A percentile compares a stretch with the other conserved stretches of the same genome.
Evolutionary conservation across 2,888 invertebrate species (phyloP).

Genomic region (Gnatocerus cornutus): DNA sequence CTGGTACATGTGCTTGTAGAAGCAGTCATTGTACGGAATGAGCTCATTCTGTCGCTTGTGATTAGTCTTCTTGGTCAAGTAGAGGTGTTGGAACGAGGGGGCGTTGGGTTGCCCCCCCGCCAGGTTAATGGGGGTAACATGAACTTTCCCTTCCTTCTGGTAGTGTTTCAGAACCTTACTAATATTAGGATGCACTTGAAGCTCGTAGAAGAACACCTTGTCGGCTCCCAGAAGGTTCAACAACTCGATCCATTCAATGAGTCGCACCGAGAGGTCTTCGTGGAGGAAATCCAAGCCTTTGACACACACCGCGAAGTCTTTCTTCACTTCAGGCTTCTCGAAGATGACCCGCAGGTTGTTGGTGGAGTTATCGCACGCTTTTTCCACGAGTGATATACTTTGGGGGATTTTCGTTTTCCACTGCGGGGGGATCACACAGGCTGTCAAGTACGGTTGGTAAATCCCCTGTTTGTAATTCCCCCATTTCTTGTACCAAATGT

Average conservation of each 20-base stretch:
- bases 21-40: conserved; percentile 96
- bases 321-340: conserved; percentile 81
- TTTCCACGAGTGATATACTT: conserved; percentile 89
- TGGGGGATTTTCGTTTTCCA: conserved; percentile 84
- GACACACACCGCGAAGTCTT: conserved; percentile 93
- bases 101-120: conserved; percentile 94
- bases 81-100: conserved; percentile 91
- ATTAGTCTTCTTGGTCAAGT: conserved; percentile 91
- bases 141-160: conserved; percentile 71
- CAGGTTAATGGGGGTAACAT: conserved; percentile 86
- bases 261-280: conserved; percentile 90
- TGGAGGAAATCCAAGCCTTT: conserved; percentile 95
- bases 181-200: conserved; percentile 94
- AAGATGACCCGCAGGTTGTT: conserved; percentile 90
- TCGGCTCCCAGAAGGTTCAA: conserved; percentile 90
- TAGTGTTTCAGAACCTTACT: conserved; percentile 83
- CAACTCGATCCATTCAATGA: conserved; percentile 96
- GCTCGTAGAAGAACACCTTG: conserved; percentile 92
- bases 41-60: conserved; percentile 96
- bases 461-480: conserved; percentile 94
- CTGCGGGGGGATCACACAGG: conserved; percentile 88
- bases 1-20: conserved; percentile 92
- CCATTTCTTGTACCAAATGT: conserved; percentile 96
- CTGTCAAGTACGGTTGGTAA: conserved; percentile 92
- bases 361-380: conserved; percentile 87